These are phyloP conservation scores for Lamproptera curius DNA, from an alignment of 2,888 invertebrate species.

Conservation along the genomic window DNA sequence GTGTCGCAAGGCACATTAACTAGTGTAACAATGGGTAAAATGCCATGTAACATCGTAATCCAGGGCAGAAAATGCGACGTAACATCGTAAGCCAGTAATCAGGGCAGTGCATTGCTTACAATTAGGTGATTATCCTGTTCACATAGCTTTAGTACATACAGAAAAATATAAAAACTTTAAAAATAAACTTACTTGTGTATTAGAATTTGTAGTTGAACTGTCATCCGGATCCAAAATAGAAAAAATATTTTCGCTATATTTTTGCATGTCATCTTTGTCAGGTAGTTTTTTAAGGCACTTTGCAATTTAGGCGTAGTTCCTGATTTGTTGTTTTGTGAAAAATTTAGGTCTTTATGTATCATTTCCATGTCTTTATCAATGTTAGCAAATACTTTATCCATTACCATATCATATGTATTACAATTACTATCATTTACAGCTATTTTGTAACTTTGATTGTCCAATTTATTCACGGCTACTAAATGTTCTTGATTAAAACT, in stretches of 20 bases:
- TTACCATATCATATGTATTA: conserved; percentile 56
- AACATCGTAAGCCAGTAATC: no score
- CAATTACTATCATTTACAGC: conserved; percentile 45
- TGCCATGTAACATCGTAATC: no score
- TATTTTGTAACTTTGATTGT: conserved; percentile 20
- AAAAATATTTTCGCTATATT: conserved; percentile 64
- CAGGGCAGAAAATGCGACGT: no score
- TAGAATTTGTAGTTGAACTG: conserved; percentile 27
- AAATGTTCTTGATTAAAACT: conserved; percentile 32
- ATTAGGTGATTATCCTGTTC: no score
- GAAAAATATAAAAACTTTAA: not conserved
- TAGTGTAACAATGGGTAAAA: no score
- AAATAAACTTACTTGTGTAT: conserved; percentile 34
- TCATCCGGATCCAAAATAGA: conserved; percentile 48
- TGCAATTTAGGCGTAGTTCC: not conserved
- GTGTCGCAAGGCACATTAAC: no score
- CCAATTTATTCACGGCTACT: conserved; percentile 4
- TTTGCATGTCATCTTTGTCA: conserved; percentile 27
- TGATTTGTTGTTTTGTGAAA: conserved; percentile 1
- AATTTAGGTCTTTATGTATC: conserved; percentile 17
- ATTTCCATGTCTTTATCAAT: conserved; percentile 60
- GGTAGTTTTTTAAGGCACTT: not conserved
- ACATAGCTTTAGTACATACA: no score
- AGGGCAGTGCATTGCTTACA: no score
- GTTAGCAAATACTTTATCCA: conserved; percentile 60